phyloP scores from a whole-genome alignment of 2,797 vertebrate genomes.

The Lacerta bilineata region DNA sequence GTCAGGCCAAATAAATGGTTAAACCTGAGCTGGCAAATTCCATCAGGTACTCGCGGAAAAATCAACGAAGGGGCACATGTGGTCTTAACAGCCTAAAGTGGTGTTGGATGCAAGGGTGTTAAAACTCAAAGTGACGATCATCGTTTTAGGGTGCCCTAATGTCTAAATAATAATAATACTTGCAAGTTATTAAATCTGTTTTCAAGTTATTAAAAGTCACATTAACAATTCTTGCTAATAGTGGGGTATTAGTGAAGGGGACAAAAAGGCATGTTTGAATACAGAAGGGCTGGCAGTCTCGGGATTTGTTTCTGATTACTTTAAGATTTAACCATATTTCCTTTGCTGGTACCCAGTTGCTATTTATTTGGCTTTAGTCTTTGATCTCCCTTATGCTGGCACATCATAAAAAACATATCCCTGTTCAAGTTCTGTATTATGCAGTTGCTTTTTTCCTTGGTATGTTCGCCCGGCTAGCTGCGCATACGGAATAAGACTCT shows the following conservation, averaged over 20 bases:
- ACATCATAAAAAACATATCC: slow-evolving; percentile 88
- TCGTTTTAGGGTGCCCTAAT: slow-evolving; percentile 34
- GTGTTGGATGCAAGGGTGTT: background rate
- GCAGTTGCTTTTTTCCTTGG: slow-evolving; percentile 81
- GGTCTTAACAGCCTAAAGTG: slow-evolving; percentile 49
- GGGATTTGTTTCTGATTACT: slow-evolving; percentile 86
- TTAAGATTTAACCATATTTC: slow-evolving; percentile 82
- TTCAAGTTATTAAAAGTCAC: slow-evolving; percentile 44
- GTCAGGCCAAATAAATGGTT: slow-evolving; percentile 69
- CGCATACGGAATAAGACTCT: slow-evolving; percentile 81
- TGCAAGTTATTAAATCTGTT: slow-evolving; percentile 34
- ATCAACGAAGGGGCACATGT: slow-evolving; percentile 64
- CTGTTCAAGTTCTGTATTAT: slow-evolving; percentile 83
- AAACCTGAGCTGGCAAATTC: slow-evolving; percentile 78
- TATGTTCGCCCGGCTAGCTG: slow-evolving; percentile 75
- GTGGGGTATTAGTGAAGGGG: slow-evolving; percentile 73
- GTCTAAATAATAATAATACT: slow-evolving; percentile 51
- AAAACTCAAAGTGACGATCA: slow-evolving; percentile 43
- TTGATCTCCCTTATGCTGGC: slow-evolving; percentile 85
- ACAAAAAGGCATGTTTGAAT: slow-evolving; percentile 72
- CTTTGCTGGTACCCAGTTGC: slow-evolving; percentile 83
- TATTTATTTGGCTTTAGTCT: slow-evolving; percentile 85
- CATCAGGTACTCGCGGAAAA: slow-evolving; percentile 72
- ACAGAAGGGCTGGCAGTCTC: slow-evolving; percentile 73
- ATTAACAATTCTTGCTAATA: slow-evolving; percentile 68